Base-by-base conservation (phyloP, 2,797 vertebrate species). In the Hapalemur alaotrensis region DNA sequence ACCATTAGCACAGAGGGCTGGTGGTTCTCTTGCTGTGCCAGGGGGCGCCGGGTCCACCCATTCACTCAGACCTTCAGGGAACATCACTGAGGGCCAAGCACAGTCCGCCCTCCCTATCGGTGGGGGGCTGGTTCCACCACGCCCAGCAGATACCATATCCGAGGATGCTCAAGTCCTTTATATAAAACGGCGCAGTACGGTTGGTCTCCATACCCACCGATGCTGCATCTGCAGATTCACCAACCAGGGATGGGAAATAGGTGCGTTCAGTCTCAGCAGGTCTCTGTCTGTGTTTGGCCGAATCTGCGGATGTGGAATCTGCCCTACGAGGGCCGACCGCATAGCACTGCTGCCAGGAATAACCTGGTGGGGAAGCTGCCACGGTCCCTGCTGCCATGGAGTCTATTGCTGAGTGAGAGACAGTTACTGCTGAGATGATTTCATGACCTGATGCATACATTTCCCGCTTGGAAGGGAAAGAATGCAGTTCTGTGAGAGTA, bases 341-440 rank as follows among this genome's bases (percentile, higher is more conserved):
- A 4, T 6, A 72, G 52, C 1, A 1, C 38, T 38, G 11, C 38
- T 41, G 7, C 70, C 38, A 38, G 38, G 85, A 28, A 28, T 61
- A 18, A 23, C n/a, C 7, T 4, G 2, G 41, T 5, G 50, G 50
- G 23, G 69, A 78, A 67, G 52, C 11, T 32, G 17, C 5, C 2
- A 0, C 3, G 50, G 22, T 4, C 0, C 7, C 10, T 11, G 35
- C 48, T 50, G 15, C 67, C 25, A 1, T 12, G 2, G 43, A 50
- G 20, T 52, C 9, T 65, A 0, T 35, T 14, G 22, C 7, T 70
- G 67, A 65, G 48, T 70, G 4, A 15, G 12, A 69, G 63, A 75
- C 7, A 54, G 48, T 30, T 81, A 0, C 30, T 30, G 43, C 76
- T 15, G 28, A 41, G 72, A 50, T 32, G 22, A 67, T 73, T 67